A percentile compares a stretch with the other conserved stretches of the same genome.
Conservation (phyloP, 2,888 invertebrate genomes). For the Phortica okadai region DNA sequence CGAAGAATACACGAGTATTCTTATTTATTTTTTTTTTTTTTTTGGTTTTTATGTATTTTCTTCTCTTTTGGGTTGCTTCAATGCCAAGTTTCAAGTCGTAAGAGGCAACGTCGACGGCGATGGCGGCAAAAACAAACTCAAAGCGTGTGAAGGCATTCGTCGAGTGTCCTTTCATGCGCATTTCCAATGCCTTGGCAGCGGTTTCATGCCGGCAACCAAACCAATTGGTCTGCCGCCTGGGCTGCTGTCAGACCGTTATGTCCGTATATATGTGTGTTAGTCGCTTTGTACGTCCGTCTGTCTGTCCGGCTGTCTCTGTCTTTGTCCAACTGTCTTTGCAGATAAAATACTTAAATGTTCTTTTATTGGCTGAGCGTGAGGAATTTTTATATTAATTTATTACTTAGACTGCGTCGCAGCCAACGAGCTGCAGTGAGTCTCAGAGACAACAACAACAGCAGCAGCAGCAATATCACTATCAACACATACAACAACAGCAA, state of each 20-base stretch:
- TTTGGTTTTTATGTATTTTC: background rate
- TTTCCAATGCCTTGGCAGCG: background rate
- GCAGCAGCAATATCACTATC: background rate
- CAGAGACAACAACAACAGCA: background rate
- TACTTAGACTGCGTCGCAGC: slow-evolving; percentile 48
- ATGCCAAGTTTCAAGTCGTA: background rate
- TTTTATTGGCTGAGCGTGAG: slow-evolving; percentile 72
- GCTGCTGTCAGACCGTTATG: background rate
- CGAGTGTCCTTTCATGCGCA: slow-evolving; percentile 13
- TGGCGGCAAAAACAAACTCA: slow-evolving; percentile 43
- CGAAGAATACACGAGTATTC: slow-evolving; percentile 8
- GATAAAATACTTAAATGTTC: slow-evolving; percentile 68
- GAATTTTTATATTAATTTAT: slow-evolving; percentile 73
- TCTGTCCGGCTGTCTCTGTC: slow-evolving; percentile 19
- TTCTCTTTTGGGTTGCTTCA: background rate
- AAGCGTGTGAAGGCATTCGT: slow-evolving; percentile 57
- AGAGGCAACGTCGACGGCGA: background rate
- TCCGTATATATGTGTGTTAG: background rate
- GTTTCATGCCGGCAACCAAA: background rate
- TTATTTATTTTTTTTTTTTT: background rate
- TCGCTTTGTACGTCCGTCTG: background rate
- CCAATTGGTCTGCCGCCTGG: background rate
- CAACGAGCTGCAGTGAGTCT: background rate
- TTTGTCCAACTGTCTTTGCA: slow-evolving; percentile 25
- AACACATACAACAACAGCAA: background rate